Base-by-base conservation (phyloP, 2,797 vertebrate species). In the Luscinia megarhynchos region DNA sequence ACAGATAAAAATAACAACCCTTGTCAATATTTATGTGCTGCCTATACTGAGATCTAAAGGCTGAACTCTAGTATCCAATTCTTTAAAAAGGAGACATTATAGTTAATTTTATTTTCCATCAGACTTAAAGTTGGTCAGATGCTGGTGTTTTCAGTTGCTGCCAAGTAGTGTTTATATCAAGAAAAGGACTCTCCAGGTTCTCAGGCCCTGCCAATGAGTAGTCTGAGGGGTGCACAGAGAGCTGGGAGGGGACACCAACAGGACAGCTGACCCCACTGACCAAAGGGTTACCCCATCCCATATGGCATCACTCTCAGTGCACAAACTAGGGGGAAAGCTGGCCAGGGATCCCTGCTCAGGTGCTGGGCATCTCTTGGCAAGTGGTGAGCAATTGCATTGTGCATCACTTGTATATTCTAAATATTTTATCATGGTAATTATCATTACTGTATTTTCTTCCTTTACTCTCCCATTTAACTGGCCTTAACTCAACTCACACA, bases 161-260 rank as follows among this genome's bases (percentile, higher is more conserved):
- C 19, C 24, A 58, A 57, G 17, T 8, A 26, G 21, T 11, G 22
- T 38, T 54, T 30, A 13, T 16, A 10, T n/a, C 14, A n/a, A 77
- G 34, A 12, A 32, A 54, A 59, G 27, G 17, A 66, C 2, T 72
- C 64, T 18, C 19, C 58, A 82, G 16, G 34, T 6, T 59, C 16
- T 59, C 19, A 5, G 29, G n/a, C 15, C 9, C 23, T 59, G 32
- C 9, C 46, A 66, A 2, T 0, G 2, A 58, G 8, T 9, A 11
- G 22, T 12, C 63, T 81, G 46, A n/a, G 4, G 40, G 30, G 2
- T 46, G 58, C 14, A 22, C 34, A 43, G 11, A 34, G 53, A 48
- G 46, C 11, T 54, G 58, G 20, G 40, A 82, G 46, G 10, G 58
- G 58, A 24, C 30, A 58, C 13, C 6, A 11, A 20, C 9, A 41